Evolutionary conservation across 1,140 invertebrate genomes (phyloP).

Genomic region (Himalopsyche phryganea): DNA sequence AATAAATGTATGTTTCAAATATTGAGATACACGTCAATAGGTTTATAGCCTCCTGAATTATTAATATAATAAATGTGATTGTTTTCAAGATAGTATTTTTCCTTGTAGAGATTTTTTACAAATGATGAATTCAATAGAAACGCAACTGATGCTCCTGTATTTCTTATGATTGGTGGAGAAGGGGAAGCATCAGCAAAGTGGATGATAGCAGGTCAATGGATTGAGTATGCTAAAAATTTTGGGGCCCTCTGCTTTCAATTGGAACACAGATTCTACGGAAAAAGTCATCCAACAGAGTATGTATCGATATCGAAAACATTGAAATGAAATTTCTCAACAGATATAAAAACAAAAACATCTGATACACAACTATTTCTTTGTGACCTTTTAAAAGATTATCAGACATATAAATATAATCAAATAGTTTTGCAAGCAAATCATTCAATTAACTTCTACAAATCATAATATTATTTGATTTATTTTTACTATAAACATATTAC

Average conservation of each 20-base stretch:
- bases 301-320: slow-evolving; percentile 1
- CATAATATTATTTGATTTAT: no score
- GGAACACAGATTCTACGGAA: slow-evolving; percentile 92
- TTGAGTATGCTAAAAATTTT: slow-evolving; percentile 75
- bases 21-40: no score
- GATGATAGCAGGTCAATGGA: slow-evolving; percentile 83
- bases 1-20: no score
- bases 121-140: slow-evolving; percentile 68
- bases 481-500: no score
- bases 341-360: not conserved
- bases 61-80: no score
- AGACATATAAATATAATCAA: not conserved
- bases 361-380: no score
- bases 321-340: not conserved
- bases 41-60: no score
- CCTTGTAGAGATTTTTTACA: slow-evolving; percentile 70
- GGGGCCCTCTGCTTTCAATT: slow-evolving; percentile 81
- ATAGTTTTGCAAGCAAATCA: no score
- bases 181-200: slow-evolving; percentile 67
- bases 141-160: slow-evolving; percentile 70
- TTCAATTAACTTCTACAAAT: no score
- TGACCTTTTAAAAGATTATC: not conserved
- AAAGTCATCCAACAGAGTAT: slow-evolving; percentile 82
- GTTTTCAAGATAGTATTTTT: no score
- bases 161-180: slow-evolving; percentile 88